A percentile compares a stretch with the other conserved stretches of the same genome.
phyloP scores from a whole-genome alignment of 2,113 vertebrate genomes.

The Serilophus lunatus region DNA sequence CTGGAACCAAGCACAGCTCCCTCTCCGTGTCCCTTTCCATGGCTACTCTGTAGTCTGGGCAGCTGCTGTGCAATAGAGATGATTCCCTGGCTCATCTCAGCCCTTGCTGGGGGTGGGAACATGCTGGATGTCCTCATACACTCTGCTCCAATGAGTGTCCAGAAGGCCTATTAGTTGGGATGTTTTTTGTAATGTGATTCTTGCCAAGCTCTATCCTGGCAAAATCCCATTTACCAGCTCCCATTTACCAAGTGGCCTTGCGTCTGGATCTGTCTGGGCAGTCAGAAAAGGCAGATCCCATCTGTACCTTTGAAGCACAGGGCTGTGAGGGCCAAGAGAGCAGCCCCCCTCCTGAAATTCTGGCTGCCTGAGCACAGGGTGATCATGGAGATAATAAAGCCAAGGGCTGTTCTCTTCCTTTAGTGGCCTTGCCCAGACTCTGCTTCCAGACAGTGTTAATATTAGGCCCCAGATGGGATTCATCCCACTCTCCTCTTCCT shows the following conservation, averaged over 20 bases:
- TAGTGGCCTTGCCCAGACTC: background rate
- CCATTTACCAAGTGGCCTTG: no score
- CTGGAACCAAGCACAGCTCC: background rate
- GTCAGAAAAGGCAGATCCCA: background rate
- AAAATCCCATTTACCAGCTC: background rate
- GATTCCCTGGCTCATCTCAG: background rate
- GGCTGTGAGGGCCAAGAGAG: background rate
- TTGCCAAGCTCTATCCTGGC: background rate
- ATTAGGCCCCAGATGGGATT: background rate
- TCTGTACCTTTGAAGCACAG: background rate
- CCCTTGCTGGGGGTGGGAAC: background rate
- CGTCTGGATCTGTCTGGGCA: background rate
- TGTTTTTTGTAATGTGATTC: background rate
- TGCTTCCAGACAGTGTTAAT: background rate
- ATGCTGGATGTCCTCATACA: background rate
- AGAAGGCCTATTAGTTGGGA: background rate
- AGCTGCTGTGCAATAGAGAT: background rate
- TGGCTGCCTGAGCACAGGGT: background rate
- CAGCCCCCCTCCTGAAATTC: background rate
- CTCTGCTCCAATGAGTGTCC: background rate
- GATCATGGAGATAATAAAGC: background rate
- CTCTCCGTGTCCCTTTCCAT: background rate
- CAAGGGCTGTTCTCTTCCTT: background rate
- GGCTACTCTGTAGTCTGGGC: background rate
- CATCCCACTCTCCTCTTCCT: accelerated